Percentiles rank a stretch among this genome's conserved stretches.
Evolutionary conservation across 2,797 vertebrate species (phyloP).

Genomic region (Enteromius unitaeniatus): DNA sequence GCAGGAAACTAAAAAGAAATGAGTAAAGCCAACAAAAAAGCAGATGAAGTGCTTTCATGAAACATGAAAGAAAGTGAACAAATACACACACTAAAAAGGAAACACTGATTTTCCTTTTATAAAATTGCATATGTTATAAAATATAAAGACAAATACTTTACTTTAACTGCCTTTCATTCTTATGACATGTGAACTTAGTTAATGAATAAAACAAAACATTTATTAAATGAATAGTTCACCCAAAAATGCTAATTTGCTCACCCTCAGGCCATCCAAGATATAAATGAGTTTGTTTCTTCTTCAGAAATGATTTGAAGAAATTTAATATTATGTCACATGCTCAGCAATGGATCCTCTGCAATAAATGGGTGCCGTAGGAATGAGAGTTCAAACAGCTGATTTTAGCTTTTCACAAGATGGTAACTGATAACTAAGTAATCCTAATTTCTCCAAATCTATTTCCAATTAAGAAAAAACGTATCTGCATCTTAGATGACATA

Average conservation of each 20-base stretch:
- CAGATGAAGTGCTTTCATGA: conserved; percentile 23
- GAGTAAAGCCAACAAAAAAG: conserved; percentile 60
- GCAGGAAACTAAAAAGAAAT: conserved; percentile 66
- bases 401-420: no score
- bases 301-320: not conserved
- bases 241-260: not conserved
- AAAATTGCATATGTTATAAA: not conserved
- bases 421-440: no score
- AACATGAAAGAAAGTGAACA: conserved; percentile 9
- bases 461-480: no score
- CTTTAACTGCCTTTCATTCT: not conserved
- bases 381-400: no score
- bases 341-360: not conserved
- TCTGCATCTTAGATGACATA: no score
- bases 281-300: not conserved
- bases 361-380: no score
- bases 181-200: not conserved
- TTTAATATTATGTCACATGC: not conserved
- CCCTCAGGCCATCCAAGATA: not conserved
- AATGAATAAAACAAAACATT: not conserved
- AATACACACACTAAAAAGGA: not conserved
- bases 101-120: not conserved
- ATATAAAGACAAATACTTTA: not conserved
- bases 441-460: no score
- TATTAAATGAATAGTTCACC: not conserved